Base-by-base conservation (phyloP, 1,140 invertebrate genomes). In the Tetramorium alpestre region DNA sequence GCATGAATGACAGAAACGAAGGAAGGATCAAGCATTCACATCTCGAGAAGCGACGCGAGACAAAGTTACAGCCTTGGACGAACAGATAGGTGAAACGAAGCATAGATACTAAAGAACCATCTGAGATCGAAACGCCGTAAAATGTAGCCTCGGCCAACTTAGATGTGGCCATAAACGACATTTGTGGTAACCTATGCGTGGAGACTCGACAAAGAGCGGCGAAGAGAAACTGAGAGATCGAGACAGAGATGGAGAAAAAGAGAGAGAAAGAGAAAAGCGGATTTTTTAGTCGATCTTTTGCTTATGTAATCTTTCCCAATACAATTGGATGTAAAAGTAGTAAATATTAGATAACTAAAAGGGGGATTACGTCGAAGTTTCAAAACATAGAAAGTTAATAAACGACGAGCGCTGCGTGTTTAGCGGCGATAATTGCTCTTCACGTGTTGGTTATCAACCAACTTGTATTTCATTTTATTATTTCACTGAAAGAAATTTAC, bases 71-170 rank as follows among this genome's bases (percentile, higher is more conserved):
- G 90, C 93, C 94, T 94, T 94, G 93, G 89, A 69, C 78, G 77
- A 86, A 89, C 82, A 89, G 92, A 94, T 94, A 94, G 92, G 88
- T 92, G 92, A 92, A 92, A 93, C 91, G 89, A 91, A 90, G 87
- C 90, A 87, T 88, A 93, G 92, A 93, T 92, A 93, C 90, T 78
- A 70, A 89, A 94, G 92, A 93, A 94, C 92, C 92, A 93, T 93
- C 92, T 92, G 91, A 94, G 92, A 93, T 93, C 92, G 93, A 95
- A 94, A 92, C 90, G 91, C 90, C 91, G 93, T 94, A 94, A 94
- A 94, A 93, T 91, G 92, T 94, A 95, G 91, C 94, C 94, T 95
- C 94, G 94, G 94, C 93, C 94, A 95, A 95, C 93, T 95, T 95
- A 94, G 92, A 92, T 89, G 82, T 89, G 91, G 90, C 92, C 92